Conservation (phyloP, 2,888 invertebrate genomes). For the Scaeva pyrastri region DNA sequence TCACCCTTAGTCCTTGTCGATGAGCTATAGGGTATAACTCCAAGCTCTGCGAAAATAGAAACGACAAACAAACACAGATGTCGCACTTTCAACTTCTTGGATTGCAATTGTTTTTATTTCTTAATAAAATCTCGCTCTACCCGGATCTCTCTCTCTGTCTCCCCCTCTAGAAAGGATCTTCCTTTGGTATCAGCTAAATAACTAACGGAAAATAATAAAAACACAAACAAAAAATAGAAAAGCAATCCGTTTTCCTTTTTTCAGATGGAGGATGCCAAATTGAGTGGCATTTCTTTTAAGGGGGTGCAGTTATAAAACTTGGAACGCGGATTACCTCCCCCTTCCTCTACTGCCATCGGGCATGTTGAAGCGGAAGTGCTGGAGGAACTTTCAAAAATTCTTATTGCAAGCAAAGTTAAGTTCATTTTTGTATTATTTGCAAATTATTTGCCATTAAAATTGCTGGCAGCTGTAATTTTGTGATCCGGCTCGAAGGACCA, state of each 20-base stretch:
- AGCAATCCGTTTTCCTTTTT: conserved; percentile 28
- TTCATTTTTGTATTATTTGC: conserved; percentile 36
- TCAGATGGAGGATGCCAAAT: neutral
- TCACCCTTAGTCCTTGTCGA: neutral
- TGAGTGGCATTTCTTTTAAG: neutral
- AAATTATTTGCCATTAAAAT: conserved; percentile 50
- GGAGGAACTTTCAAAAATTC: conserved; percentile 53
- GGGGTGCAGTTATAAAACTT: neutral
- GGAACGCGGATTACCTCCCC: neutral
- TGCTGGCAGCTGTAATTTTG: conserved; percentile 4
- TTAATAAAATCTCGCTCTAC: conserved; percentile 64
- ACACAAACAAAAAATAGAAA: conserved; percentile 6
- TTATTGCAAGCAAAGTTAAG: conserved; percentile 36
- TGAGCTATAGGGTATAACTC: neutral
- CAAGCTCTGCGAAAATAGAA: conserved; percentile 32
- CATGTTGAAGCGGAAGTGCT: neutral
- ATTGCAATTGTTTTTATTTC: conserved; percentile 75
- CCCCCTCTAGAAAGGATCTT: neutral
- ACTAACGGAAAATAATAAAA: neutral
- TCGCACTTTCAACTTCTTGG: conserved; percentile 64
- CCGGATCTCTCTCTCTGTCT: too few species aligned
- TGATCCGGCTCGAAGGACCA: conserved; percentile 47
- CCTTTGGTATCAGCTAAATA: conserved; percentile 4
- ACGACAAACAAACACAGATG: conserved; percentile 72
- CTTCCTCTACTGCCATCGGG: neutral